Conservation (phyloP, 2,113 vertebrate species). For the Prunella fulvescens region DNA sequence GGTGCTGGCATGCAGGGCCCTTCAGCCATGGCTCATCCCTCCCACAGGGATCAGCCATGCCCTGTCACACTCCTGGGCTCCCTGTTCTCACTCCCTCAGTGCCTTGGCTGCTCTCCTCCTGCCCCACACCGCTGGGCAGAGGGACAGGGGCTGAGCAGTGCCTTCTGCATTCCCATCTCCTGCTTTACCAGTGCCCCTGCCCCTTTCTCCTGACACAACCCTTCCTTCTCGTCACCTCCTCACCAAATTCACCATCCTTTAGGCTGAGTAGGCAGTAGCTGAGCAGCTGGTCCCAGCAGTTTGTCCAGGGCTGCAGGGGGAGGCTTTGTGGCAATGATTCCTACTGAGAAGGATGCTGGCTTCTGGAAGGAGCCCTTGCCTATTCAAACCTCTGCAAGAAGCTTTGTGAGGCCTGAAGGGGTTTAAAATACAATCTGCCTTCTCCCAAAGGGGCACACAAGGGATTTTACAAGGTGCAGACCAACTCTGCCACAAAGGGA, state of each 20-base stretch:
- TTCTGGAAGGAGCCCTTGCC: background rate
- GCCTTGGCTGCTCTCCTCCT: background rate
- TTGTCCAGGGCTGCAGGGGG: rapidly evolving
- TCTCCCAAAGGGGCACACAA: background rate
- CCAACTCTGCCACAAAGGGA: background rate
- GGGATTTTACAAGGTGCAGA: background rate
- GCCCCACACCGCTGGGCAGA: rapidly evolving
- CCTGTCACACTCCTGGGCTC: background rate
- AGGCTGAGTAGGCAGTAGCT: background rate
- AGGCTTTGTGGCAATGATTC: background rate
- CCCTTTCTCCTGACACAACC: background rate
- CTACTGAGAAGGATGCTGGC: background rate
- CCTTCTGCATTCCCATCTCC: background rate
- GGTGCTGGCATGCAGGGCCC: background rate
- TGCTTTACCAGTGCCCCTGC: background rate
- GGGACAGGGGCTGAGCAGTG: background rate
- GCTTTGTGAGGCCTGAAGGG: background rate
- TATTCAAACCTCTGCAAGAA: background rate
- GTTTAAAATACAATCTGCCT: background rate
- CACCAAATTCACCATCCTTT: background rate
- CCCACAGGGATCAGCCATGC: background rate
- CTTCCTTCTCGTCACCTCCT: background rate
- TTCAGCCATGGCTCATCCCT: background rate
- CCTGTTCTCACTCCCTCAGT: background rate
- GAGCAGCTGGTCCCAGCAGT: background rate